Evolutionary conservation across 2,797 vertebrate species (phyloP), one percentile per base, ranked within the genome.

Genomic region (Todus mexicanus): DNA sequence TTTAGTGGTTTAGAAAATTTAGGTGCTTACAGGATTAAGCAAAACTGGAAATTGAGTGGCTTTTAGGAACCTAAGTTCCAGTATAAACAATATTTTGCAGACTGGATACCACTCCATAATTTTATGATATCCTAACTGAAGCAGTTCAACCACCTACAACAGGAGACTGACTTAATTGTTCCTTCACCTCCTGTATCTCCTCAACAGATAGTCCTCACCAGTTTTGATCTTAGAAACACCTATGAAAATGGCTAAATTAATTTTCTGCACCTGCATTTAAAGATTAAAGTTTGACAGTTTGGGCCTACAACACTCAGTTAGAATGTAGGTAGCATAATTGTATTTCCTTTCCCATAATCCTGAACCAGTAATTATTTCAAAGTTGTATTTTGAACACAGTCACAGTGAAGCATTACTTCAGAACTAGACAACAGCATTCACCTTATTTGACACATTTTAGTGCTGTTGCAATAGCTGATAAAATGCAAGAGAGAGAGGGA

Each of bases 381-480:
- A 87, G 27, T 61, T 22, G 4, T 13, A n/a, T 63, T 87, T 47
- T 33, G 29, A 90, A 74, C 21, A 6, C 25, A 83, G 31, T 48
- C 2, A 1, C 60, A 71, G 56, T 48, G 45, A 88, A 74, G 26
- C 35, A n/a, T 84, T 87, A 54, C 47, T 59, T 71, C 82, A 45
- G 48, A 57, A 63, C 50, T 12, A 35, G 37, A 75, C 57, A 48
- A 71, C 59, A 35, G 48, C 48, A 47, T 75, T 89, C 82, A 89
- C 86, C 25, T 40, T 56, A 53, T 27, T 68, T 90, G 82, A 95
- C 93, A 92, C 53, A 43, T 75, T 94, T 94, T 47, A 79, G 31
- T 66, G 64, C 57, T 85, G 84, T 92, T 93, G 85, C 71, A 93
- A 92, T 91, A 82, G 69, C 77, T 84, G 95, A 92, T 81, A 95